These are phyloP conservation scores for Panthera tigris DNA, from an alignment of 2,113 vertebrate species.

Conservation along the genomic window DNA sequence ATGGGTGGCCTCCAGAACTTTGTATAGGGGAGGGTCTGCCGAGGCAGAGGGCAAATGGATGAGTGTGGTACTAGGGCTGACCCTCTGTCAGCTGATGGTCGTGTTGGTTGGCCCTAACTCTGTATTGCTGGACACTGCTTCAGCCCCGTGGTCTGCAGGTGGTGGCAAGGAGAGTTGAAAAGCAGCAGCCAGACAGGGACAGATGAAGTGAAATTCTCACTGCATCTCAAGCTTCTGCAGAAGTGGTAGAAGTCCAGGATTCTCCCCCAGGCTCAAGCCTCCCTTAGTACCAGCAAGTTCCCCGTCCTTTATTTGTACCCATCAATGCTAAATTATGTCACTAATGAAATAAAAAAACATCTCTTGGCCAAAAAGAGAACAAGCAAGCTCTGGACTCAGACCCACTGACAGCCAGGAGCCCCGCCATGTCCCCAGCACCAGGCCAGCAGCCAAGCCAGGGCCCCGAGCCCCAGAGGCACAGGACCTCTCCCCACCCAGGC, in stretches of 20 bases:
- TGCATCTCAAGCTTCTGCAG: background rate
- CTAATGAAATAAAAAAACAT: slow-evolving; percentile 9
- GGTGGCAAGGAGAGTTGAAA: background rate
- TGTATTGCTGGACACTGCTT: background rate
- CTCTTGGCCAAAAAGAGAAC: slow-evolving; percentile 2
- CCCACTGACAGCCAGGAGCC: background rate
- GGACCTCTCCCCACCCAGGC: slow-evolving; percentile 58
- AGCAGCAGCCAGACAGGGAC: background rate
- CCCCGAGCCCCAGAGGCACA: background rate
- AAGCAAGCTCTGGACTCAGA: slow-evolving; percentile 18
- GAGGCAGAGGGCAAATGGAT: background rate
- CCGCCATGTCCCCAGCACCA: background rate
- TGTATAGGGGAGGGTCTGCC: background rate
- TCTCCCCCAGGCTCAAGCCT: background rate
- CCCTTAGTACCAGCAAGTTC: background rate
- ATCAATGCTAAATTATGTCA: slow-evolving; percentile 24
- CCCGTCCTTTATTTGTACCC: background rate
- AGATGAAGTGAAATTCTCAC: background rate
- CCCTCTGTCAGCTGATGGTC: background rate
- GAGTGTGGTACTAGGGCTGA: background rate
- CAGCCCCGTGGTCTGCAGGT: background rate
- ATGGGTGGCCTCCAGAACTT: background rate
- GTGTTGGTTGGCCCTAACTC: background rate
- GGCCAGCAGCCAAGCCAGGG: slow-evolving; percentile 25
- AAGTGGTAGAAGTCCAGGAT: slow-evolving; percentile 10